phyloP scores from a whole-genome alignment of 92 coral and sea anemone species.

The Palythoa heliodiscus region DNA sequence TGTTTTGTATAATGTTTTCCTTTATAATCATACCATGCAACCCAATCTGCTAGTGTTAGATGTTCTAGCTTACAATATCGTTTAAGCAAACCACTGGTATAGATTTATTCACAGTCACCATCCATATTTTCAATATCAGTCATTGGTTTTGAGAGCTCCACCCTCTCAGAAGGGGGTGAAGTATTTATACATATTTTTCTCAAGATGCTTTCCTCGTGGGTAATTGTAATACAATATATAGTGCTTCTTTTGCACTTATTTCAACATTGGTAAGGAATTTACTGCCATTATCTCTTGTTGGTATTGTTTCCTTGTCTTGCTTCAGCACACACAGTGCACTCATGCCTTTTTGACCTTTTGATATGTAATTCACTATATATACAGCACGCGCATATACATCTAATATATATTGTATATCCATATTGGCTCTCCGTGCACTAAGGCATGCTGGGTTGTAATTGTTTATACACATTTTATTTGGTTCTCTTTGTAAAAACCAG shows the following conservation, averaged over 20 bases:
- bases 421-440: constrained; percentile 20
- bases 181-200: constrained; percentile 7
- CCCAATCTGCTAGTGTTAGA: constrained; percentile 20
- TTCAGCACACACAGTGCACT: constrained; percentile 47
- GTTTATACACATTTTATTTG: constrained; percentile 6
- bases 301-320: constrained; percentile 42
- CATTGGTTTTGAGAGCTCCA: constrained; percentile 19
- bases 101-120: too few relatives aligned
- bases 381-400: background rate
- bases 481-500: constrained; percentile 8
- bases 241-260: too few relatives aligned
- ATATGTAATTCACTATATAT: too few relatives aligned
- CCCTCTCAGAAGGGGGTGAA: constrained; percentile 19
- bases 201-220: constrained; percentile 15
- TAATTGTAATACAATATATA: background rate
- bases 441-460: constrained; percentile 20
- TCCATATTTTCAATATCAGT: constrained; percentile 14
- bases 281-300: background rate
- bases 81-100: too few relatives aligned
- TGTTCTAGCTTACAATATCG: background rate
- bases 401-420: constrained; percentile 7
- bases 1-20: constrained; percentile 17
- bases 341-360: too few relatives aligned
- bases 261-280: background rate
- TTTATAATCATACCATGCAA: constrained; percentile 12